Conservation (phyloP, 2,113 vertebrate species). For the Semicossyphus pulcher region DNA sequence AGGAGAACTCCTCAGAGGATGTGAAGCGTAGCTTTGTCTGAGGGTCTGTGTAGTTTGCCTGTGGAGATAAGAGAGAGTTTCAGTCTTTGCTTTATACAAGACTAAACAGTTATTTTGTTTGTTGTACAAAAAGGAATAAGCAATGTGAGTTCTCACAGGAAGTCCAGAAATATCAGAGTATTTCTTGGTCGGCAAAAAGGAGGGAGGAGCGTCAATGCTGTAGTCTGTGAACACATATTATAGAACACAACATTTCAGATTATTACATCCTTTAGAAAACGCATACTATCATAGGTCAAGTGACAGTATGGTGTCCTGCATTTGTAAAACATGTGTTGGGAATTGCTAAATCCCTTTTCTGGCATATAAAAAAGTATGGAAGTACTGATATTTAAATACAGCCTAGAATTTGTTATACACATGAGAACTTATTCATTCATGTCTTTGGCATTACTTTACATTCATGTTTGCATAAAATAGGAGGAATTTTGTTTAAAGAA, state of each 20-base stretch:
- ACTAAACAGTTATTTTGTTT: background rate
- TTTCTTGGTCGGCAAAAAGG: conserved; percentile 96
- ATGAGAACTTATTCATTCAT: too few relatives aligned
- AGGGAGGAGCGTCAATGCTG: conserved; percentile 94
- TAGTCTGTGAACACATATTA: conserved; percentile 85
- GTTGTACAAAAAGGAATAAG: background rate
- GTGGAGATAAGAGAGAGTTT: conserved; percentile 39
- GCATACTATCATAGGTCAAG: too few relatives aligned
- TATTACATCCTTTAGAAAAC: too few relatives aligned
- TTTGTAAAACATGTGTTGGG: too few relatives aligned
- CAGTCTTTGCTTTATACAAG: conserved; percentile 10
- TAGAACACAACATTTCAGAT: background rate
- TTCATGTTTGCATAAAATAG: too few relatives aligned
- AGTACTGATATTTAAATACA: too few relatives aligned
- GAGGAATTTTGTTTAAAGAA: too few relatives aligned
- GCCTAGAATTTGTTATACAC: too few relatives aligned
- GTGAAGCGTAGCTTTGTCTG: conserved; percentile 97
- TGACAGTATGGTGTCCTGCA: too few relatives aligned
- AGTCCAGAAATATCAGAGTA: conserved; percentile 98
- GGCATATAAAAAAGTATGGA: too few relatives aligned
- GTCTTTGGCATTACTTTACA: background rate
- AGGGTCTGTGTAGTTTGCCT: conserved; percentile 98
- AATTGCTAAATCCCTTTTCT: too few relatives aligned
- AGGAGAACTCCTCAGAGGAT: conserved; percentile 94
- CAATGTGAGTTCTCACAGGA: conserved; percentile 85